These are phyloP conservation scores for Narcine bancroftii DNA, from an alignment of 2,113 vertebrate species.

Conservation along the genomic window DNA sequence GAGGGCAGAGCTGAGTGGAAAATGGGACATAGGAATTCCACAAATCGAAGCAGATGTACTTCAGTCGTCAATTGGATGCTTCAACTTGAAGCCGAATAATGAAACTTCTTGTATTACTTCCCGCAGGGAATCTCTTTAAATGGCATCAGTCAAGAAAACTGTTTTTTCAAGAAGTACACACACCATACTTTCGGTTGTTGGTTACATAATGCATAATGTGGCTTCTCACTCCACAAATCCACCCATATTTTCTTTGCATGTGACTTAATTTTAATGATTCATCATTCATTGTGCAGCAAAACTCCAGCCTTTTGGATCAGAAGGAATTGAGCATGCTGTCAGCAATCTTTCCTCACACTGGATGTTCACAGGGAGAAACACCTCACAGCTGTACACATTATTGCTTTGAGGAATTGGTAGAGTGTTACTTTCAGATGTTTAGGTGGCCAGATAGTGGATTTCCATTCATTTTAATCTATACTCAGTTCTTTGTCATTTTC, in stretches of 20 bases:
- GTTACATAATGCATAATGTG: neutral
- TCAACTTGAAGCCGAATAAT: neutral
- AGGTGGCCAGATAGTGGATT: neutral
- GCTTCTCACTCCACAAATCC: neutral
- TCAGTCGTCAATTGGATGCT: neutral
- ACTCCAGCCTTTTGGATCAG: neutral
- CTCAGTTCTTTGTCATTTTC: neutral
- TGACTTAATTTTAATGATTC: neutral
- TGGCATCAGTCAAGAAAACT: neutral
- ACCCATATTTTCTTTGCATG: neutral
- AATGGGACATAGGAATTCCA: neutral
- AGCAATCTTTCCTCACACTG: neutral
- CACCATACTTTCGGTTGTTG: no score
- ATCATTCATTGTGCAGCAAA: neutral
- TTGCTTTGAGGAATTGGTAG: neutral
- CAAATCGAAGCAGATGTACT: neutral
- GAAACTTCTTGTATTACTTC: neutral
- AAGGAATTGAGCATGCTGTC: neutral
- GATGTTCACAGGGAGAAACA: neutral
- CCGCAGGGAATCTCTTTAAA: neutral
- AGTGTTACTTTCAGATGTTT: neutral
- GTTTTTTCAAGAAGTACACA: neutral
- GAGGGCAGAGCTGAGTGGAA: neutral
- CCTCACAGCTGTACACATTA: neutral
- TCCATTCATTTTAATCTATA: neutral